phyloP scores from a whole-genome alignment of 2,113 vertebrate species.

The Monarcha castaneiventris region DNA sequence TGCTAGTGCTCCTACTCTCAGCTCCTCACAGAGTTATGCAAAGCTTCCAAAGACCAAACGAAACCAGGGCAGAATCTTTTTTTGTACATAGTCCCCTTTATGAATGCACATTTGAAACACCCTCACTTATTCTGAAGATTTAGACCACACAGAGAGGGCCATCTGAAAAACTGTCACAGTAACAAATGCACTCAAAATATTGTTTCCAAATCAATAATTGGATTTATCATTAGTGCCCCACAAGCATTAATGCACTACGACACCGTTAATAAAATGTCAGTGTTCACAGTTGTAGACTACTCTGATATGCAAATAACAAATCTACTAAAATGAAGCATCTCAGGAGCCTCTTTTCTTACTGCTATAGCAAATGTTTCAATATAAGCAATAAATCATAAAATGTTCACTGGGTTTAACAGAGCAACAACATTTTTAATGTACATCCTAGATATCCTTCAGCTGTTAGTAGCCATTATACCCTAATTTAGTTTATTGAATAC shows the following conservation, averaged over 20 bases:
- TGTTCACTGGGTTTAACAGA: background rate
- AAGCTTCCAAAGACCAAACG: background rate
- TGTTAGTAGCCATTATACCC: background rate
- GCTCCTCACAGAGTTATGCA: background rate
- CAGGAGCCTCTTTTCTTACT: background rate
- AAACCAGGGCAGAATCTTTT: background rate
- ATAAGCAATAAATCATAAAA: background rate
- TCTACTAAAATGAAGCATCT: background rate
- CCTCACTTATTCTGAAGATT: background rate
- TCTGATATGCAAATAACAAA: background rate
- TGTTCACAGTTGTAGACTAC: background rate
- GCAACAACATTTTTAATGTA: background rate
- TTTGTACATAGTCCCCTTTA: background rate
- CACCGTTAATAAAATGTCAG: background rate
- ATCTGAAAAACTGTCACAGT: background rate
- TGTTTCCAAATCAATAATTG: background rate
- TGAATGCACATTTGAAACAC: background rate
- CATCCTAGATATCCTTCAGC: background rate
- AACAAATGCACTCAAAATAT: background rate
- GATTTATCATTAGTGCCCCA: background rate
- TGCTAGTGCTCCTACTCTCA: background rate
- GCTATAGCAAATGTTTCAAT: background rate
- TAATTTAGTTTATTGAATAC: background rate
- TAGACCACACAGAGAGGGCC: background rate
- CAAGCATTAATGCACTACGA: background rate